Evolutionary conservation across 2,113 vertebrate genomes (phyloP).

Genomic region (Struthio camelus): DNA sequence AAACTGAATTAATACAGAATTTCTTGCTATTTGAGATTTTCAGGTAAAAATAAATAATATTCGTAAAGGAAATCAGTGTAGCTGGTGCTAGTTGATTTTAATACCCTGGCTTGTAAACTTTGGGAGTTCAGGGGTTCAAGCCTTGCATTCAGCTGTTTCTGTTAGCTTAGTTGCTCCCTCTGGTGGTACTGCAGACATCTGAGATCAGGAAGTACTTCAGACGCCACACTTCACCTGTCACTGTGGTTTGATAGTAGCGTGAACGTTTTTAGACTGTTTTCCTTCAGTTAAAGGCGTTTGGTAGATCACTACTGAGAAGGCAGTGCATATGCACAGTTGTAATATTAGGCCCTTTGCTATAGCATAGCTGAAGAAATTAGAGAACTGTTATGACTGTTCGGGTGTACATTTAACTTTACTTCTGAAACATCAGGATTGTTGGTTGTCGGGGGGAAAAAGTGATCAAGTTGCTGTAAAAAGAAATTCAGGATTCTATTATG

Average conservation of each 20-base stretch:
- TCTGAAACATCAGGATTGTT: background rate
- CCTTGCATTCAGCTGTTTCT: background rate
- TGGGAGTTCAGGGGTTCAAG: background rate
- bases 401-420: background rate
- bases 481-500: background rate
- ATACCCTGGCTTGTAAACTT: background rate
- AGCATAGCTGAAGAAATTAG: background rate
- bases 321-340: background rate
- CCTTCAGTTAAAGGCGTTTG: background rate
- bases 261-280: background rate
- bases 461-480: background rate
- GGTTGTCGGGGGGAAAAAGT: background rate
- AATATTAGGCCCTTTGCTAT: background rate
- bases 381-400: background rate
- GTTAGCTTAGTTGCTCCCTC: background rate
- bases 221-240: background rate
- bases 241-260: background rate
- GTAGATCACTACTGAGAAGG: background rate
- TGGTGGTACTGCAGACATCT: background rate
- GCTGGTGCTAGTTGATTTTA: background rate
- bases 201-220: background rate
- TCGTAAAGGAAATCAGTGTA: background rate
- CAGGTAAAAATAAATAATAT: background rate
- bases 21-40: background rate
- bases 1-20: background rate